Evolutionary conservation across 2,888 invertebrate species (phyloP), one percentile per base, ranked within the genome.

Genomic region (Drosophila differens): DNA sequence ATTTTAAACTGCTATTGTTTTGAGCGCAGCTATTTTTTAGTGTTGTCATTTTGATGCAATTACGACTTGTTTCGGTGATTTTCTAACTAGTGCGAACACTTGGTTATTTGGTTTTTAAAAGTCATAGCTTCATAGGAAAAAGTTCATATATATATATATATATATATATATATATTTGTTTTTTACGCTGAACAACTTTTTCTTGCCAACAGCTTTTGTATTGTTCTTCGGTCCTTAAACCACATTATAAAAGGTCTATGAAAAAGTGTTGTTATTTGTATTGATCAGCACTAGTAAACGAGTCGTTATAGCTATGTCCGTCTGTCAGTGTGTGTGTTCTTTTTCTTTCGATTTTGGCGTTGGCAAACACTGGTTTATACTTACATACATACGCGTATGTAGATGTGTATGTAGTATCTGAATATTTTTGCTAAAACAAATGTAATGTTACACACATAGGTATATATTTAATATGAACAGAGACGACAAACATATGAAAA

Each of bases 381-480:
- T 12, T n/a, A 22, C 53, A 51, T n/a, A 22, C 53, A 51, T 30
- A 52, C n/a, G 12, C 32, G 6, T 25, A 19, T 4, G 30, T 19
- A 25, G 30, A 25, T 64, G 32, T 30, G 10, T 32, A 19, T 30
- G 25, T 28, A n/a, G 3, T n/a, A 54, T 9, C 32, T 16, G 33
- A 35, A 61, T 44, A 61, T 39, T 57, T 57, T 57, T 57, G 55
- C 55, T 57, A 57, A 39, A 55, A 57, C 28, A 57, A 39, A 57
- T 39, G 28, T 39, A 57, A 39, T 30, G n/a, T 57, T 57, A 39
- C 39, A 37, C 28, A 37, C 44, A 72, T 74, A 72, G 35, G 52
- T 53, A 53, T 51, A 79, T 64, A 81, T 71, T 60, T 80, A 66
- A 81, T 66, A 61, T 60, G 59, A 79, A 68, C 63, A 55, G 57